Percentiles rank a stretch among this genome's conserved stretches.
These are phyloP conservation scores for Agonopterix heracliana DNA, from an alignment of 2,888 invertebrate genomes.

Conservation along the genomic window DNA sequence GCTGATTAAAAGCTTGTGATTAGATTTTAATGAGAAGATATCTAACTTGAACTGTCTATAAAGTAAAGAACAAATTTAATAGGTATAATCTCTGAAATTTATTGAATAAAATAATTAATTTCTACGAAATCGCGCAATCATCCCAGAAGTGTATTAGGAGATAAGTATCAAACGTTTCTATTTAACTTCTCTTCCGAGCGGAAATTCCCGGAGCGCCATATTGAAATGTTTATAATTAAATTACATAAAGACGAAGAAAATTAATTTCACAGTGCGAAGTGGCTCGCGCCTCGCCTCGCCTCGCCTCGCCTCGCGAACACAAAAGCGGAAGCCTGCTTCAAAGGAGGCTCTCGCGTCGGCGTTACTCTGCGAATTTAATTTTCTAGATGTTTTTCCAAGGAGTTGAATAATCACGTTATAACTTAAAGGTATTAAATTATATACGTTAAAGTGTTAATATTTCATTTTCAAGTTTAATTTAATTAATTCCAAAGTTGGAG, in stretches of 20 bases:
- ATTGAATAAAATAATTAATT: constrained; percentile 41
- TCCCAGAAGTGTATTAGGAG: constrained; percentile 72
- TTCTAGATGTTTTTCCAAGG: constrained; percentile 70
- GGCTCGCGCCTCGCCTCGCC: constrained; percentile 38
- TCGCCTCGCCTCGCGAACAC: constrained; percentile 32
- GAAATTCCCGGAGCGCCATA: constrained; percentile 74
- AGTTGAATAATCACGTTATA: constrained; percentile 76
- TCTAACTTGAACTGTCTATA: too few relatives aligned
- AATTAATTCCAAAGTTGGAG: constrained; percentile 72
- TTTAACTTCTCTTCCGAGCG: constrained; percentile 70
- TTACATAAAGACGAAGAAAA: constrained; percentile 77
- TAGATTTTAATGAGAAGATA: too few relatives aligned
- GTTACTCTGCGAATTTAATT: constrained; percentile 64
- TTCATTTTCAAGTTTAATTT: constrained; percentile 76
- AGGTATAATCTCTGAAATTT: too few relatives aligned
- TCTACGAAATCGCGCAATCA: constrained; percentile 64
- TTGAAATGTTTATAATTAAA: constrained; percentile 77
- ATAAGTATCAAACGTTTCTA: constrained; percentile 76
- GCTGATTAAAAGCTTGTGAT: too few relatives aligned
- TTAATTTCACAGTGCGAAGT: constrained; percentile 74
- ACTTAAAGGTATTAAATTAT: constrained; percentile 75
- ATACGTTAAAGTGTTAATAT: constrained; percentile 77
- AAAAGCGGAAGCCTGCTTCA: constrained; percentile 58
- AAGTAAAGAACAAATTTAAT: too few relatives aligned
- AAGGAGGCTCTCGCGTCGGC: constrained; percentile 54